A percentile compares a stretch with the other conserved stretches of the same genome.
phyloP scores from a whole-genome alignment of 2,888 invertebrate species.

The Dynastes tityus region DNA sequence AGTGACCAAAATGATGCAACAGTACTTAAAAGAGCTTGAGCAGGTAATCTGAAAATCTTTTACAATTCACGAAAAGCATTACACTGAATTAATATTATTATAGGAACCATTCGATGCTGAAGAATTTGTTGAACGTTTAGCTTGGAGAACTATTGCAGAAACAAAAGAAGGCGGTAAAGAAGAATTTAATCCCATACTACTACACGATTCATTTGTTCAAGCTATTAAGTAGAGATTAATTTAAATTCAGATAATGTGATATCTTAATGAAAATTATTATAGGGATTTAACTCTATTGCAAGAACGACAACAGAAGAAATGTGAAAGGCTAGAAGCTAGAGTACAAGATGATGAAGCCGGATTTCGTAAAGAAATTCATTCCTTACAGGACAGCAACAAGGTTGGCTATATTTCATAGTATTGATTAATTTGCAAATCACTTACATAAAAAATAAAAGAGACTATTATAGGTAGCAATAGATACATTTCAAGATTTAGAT shows the following conservation, averaged over 20 bases:
- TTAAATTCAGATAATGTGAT: neutral
- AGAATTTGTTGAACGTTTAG: constrained; percentile 97
- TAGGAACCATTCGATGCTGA: constrained; percentile 98
- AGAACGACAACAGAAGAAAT: constrained; percentile 89
- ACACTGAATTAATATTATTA: constrained; percentile 56
- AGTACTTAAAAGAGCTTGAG: constrained; percentile 90
- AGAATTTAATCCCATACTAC: constrained; percentile 87
- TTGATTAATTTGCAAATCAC: neutral
- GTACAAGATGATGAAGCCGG: constrained; percentile 90
- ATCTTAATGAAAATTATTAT: constrained; percentile 33
- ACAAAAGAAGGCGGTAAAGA: constrained; percentile 78
- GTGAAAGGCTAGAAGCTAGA: constrained; percentile 85
- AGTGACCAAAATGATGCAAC: constrained; percentile 80
- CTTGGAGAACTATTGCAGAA: constrained; percentile 91
- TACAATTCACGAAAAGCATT: neutral
- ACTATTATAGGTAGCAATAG: constrained; percentile 80
- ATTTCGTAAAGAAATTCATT: constrained; percentile 86
- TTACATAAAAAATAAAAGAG: no score
- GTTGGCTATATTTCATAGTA: constrained; percentile 67
- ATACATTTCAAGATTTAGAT: constrained; percentile 93
- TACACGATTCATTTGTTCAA: constrained; percentile 94
- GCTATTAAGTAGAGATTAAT: constrained; percentile 83
- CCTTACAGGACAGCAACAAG: constrained; percentile 90
- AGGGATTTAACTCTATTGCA: constrained; percentile 80
- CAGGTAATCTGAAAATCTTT: constrained; percentile 74